Evolutionary conservation across 2,888 invertebrate species (phyloP).

Genomic region (Diarsia mendica): DNA sequence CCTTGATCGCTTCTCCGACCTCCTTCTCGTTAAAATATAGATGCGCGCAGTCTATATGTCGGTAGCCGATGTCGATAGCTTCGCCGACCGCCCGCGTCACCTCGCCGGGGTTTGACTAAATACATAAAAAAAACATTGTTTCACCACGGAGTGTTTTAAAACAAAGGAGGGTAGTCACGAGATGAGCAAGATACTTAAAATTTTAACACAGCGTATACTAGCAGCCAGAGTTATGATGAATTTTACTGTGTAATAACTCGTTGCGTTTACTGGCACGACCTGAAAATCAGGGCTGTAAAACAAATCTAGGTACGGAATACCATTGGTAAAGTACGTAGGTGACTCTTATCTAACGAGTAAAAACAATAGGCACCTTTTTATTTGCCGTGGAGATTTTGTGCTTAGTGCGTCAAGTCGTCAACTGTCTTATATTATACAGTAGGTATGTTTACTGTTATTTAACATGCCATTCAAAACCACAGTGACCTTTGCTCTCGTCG

Average conservation of each 20-base stretch:
- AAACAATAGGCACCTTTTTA: background rate
- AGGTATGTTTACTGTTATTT: background rate
- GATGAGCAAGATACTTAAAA: conserved; percentile 34
- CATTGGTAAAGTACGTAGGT: background rate
- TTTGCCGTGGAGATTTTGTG: background rate
- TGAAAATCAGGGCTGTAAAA: conserved; percentile 37
- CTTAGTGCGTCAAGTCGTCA: background rate
- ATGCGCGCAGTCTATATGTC: conserved; percentile 93
- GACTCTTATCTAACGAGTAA: background rate
- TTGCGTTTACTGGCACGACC: conserved; percentile 18
- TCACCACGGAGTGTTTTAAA: conserved; percentile 36
- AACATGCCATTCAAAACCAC: background rate
- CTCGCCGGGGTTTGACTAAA: conserved; percentile 90
- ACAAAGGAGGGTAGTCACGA: conserved; percentile 31
- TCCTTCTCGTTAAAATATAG: conserved; percentile 93
- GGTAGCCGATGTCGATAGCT: conserved; percentile 92
- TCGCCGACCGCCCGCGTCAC: conserved; percentile 91
- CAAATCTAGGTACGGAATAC: conserved; percentile 19
- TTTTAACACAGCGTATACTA: conserved; percentile 26
- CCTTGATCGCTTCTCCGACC: conserved; percentile 91
- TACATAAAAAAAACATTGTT: conserved; percentile 33
- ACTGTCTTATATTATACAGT: background rate
- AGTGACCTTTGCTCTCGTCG: background rate
- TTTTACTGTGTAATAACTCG: conserved; percentile 42
- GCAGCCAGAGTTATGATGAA: conserved; percentile 33